Percentiles rank a stretch among this genome's conserved stretches.
phyloP scores from a whole-genome alignment of 2,113 vertebrate genomes.

The Brachypodius melanocephalos region DNA sequence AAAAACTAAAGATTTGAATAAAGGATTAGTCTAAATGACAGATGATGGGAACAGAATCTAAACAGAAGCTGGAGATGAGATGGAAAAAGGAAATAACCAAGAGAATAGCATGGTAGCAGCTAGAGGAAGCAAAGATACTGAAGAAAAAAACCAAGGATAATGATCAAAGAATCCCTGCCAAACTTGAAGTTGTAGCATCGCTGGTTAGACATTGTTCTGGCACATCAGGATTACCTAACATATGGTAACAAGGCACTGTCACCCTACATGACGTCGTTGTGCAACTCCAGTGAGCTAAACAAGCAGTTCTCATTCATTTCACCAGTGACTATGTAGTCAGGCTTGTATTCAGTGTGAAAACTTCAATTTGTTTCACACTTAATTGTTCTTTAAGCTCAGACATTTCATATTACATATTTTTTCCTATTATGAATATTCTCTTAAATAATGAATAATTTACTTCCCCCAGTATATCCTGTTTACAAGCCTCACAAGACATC shows the following conservation, averaged over 20 bases:
- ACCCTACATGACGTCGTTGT: background rate
- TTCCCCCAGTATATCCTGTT: background rate
- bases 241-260: background rate
- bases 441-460: background rate
- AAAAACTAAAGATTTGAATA: background rate
- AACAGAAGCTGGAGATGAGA: background rate
- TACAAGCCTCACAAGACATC: background rate
- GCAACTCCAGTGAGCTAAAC: background rate
- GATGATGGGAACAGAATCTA: fast-evolving
- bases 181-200: background rate
- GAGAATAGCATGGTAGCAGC: background rate
- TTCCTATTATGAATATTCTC: background rate
- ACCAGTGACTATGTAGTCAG: background rate
- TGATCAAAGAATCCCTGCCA: background rate
- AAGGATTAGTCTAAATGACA: background rate
- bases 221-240: background rate
- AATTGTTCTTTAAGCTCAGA: background rate
- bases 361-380: background rate
- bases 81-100: background rate
- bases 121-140: background rate
- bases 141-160: background rate
- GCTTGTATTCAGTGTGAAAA: background rate
- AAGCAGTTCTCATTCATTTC: background rate
- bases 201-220: background rate
- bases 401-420: background rate